A percentile compares a stretch with the other conserved stretches of the same genome.
These are phyloP conservation scores for Hippocampus abdominalis DNA, from an alignment of 2,113 vertebrate species.

Conservation along the genomic window DNA sequence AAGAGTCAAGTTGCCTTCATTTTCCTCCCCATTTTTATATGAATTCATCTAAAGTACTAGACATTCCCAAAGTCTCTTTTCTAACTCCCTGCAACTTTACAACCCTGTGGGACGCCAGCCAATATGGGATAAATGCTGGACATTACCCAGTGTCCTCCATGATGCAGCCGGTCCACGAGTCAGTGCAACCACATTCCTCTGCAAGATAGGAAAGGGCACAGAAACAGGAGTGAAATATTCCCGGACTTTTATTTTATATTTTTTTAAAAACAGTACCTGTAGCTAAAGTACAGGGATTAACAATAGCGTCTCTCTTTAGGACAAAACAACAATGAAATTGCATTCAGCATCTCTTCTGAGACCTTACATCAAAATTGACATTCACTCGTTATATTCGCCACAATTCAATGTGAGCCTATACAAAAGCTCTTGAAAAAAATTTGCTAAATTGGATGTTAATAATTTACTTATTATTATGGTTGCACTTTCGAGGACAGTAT, in stretches of 20 bases:
- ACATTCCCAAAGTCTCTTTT: background rate
- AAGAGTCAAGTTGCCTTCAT: no score
- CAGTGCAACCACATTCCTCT: constrained; percentile 88
- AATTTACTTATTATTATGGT: no score
- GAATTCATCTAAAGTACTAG: background rate
- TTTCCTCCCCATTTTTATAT: background rate
- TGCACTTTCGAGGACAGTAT: no score
- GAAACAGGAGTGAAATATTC: background rate
- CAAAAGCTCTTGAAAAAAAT: background rate
- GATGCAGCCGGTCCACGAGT: constrained; percentile 88
- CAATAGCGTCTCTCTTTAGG: background rate
- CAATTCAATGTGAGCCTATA: background rate
- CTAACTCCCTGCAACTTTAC: background rate
- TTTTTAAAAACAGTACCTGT: background rate
- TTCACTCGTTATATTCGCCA: background rate
- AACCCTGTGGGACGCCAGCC: background rate
- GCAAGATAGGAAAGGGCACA: constrained; percentile 21
- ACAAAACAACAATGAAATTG: background rate
- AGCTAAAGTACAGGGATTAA: background rate
- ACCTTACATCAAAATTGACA: no score
- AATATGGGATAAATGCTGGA: constrained; percentile 1
- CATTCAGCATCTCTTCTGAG: no score
- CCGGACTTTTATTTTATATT: background rate
- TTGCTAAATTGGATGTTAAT: no score
- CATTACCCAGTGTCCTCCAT: constrained; percentile 95